phyloP scores from a whole-genome alignment of 2,797 vertebrate species.

The Spinus pinus region DNA sequence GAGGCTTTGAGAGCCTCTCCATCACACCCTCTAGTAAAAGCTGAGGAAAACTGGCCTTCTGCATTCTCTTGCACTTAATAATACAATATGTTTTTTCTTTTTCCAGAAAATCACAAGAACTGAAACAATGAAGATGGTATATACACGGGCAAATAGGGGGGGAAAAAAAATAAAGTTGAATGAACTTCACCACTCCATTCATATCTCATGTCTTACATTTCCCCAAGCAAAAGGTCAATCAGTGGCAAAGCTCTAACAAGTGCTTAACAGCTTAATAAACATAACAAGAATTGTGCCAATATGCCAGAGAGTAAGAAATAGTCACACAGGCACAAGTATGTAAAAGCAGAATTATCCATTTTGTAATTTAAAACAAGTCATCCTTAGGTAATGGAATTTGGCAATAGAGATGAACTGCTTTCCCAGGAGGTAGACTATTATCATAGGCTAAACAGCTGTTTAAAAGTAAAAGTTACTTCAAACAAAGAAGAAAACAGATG shows the following conservation, averaged over 20 bases:
- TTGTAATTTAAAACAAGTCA: background rate
- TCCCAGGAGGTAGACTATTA: constrained; percentile 12
- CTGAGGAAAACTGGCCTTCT: background rate
- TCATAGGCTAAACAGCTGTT: constrained; percentile 21
- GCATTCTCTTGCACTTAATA: background rate
- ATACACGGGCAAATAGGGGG: rapidly evolving
- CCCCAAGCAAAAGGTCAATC: background rate
- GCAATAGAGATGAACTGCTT: background rate
- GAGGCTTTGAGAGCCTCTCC: background rate
- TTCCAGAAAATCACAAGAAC: background rate
- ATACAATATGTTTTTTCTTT: background rate
- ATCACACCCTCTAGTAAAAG: background rate
- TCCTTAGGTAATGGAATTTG: background rate
- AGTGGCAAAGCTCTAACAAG: background rate
- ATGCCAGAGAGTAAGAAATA: background rate
- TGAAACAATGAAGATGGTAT: background rate
- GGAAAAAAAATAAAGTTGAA: background rate
- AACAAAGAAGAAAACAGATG: constrained; percentile 33
- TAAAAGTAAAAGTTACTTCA: background rate
- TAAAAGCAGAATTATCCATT: background rate
- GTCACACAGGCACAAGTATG: background rate
- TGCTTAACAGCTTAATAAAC: background rate
- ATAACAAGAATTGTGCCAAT: background rate
- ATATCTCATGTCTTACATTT: background rate
- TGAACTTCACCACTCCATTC: background rate